Evolutionary conservation across 2,113 vertebrate genomes (phyloP).

Genomic region (Gymnarchus niloticus): DNA sequence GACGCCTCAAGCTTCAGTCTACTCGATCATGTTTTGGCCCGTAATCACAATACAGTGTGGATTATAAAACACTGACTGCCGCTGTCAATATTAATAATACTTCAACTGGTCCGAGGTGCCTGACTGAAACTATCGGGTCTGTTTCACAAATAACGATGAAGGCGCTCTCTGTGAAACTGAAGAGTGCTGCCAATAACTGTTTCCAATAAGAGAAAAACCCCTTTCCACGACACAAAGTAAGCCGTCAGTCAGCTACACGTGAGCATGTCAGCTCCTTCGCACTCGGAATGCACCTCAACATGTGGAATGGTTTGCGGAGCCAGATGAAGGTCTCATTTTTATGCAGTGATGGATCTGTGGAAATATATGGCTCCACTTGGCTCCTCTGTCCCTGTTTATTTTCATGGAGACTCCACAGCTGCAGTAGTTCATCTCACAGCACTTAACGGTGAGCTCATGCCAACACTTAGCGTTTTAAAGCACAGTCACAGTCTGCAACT

Average conservation of each 20-base stretch:
- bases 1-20: neutral
- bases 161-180: neutral
- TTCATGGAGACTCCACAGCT: neutral
- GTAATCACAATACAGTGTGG: neutral
- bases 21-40: neutral
- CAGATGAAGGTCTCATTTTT: conserved; percentile 16
- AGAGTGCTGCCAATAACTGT: neutral
- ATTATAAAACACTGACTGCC: conserved; percentile 7
- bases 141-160: conserved; percentile 4
- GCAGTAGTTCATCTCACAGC: neutral
- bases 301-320: conserved; percentile 6
- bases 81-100: conserved; percentile 1
- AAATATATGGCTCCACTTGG: conserved; percentile 7
- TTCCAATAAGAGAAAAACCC: neutral
- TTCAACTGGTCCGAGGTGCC: neutral
- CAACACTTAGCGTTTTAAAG: neutral
- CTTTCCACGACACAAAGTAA: conserved; percentile 7
- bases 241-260: conserved; percentile 13
- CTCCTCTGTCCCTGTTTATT: neutral
- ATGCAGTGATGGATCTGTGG: conserved; percentile 4
- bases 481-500: neutral
- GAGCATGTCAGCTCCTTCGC: neutral
- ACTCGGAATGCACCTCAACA: conserved; percentile 5
- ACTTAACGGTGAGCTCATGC: neutral
- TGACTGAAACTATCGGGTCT: neutral